Conservation (phyloP, 2,113 vertebrate species). For the Tachuris rubrigastra region DNA sequence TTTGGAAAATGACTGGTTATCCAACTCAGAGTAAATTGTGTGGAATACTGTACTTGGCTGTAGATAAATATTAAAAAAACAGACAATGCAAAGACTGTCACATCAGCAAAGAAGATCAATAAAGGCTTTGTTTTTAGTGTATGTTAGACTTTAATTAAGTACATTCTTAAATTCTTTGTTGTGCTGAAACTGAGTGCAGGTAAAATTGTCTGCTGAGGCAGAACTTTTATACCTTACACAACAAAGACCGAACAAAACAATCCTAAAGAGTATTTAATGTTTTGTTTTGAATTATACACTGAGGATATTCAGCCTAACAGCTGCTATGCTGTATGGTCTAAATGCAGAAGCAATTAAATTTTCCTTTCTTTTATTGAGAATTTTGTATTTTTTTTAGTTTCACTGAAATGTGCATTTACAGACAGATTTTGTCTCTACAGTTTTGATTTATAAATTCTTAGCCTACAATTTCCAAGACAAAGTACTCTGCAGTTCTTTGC, state of each 20-base stretch:
- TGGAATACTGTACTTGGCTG: background rate
- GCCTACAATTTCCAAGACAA: background rate
- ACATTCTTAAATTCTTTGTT: background rate
- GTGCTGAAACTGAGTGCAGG: background rate
- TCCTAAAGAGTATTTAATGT: background rate
- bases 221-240: background rate
- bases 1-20: background rate
- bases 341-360: background rate
- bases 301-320: background rate
- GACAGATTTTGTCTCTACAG: background rate
- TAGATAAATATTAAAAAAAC: background rate
- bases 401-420: background rate
- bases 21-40: background rate
- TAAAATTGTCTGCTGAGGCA: background rate
- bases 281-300: background rate
- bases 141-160: background rate
- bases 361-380: background rate
- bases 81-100: background rate
- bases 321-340: background rate
- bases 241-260: background rate
- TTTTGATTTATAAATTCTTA: background rate
- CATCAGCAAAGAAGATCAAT: background rate
- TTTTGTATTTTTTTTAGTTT: background rate
- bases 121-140: background rate
- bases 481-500: background rate